These are phyloP conservation scores for Cairina moschata DNA, from an alignment of 2,113 vertebrate species.

Conservation along the genomic window DNA sequence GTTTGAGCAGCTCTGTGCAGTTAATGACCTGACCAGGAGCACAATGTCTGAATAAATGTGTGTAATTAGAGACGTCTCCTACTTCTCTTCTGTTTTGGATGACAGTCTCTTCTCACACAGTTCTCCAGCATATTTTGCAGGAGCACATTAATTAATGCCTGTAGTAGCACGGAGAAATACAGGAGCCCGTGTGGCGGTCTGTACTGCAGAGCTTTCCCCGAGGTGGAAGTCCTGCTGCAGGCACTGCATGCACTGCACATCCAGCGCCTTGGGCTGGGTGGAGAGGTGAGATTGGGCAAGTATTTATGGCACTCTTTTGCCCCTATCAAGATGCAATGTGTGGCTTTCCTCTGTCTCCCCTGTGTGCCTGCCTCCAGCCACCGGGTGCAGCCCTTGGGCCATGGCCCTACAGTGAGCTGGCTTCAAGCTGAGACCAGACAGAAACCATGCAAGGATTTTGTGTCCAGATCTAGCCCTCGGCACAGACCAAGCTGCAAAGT, in stretches of 20 bases:
- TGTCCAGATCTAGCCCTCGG: not conserved
- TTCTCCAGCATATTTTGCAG: not conserved
- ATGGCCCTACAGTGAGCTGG: too few relatives aligned
- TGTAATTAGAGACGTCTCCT: not conserved
- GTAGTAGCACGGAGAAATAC: not conserved
- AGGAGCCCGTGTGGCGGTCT: rapidly evolving
- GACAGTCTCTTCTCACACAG: not conserved
- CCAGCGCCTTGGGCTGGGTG: rapidly evolving
- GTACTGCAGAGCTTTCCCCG: not conserved
- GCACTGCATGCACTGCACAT: not conserved
- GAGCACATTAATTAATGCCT: not conserved
- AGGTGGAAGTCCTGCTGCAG: not conserved
- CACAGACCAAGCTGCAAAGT: not conserved
- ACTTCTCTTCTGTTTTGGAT: not conserved
- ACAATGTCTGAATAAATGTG: not conserved
- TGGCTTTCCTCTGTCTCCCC: not conserved
- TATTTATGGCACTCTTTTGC: constrained; percentile 59
- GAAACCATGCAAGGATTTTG: not conserved
- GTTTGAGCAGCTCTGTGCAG: not conserved
- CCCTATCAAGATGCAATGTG: not conserved
- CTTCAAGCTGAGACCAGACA: not conserved
- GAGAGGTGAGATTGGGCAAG: not conserved
- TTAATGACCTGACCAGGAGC: constrained; percentile 3
- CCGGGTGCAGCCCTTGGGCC: not conserved
- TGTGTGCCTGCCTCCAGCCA: not conserved